Evolutionary conservation across 1,140 invertebrate genomes (phyloP), one percentile per base, ranked within the genome.

Genomic region (Lepidurus apus): DNA sequence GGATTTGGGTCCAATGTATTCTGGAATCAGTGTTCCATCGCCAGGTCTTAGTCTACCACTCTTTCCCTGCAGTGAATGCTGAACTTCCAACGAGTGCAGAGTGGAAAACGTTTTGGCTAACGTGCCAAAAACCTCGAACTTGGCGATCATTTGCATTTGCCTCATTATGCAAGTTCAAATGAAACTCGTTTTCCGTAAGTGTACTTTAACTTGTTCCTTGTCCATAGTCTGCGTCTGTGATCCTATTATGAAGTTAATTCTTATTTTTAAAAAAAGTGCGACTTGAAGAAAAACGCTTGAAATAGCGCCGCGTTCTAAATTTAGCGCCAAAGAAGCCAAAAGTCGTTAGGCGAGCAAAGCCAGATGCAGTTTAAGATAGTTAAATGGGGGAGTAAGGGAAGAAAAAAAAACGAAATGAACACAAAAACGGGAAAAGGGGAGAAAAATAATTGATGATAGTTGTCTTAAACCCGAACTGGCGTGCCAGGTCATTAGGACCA

Each of bases 281-380:
- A 65, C 17, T 65, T 21, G 53, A 65, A 13, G 21, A 65, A 65
- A 65, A 65, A 65, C 53, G 17, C 53, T 65, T 65, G 53, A 65
- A 65, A 65, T 65, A 65, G 53, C 21, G 53, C 53, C 53, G 53
- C 8, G 53, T 11, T n/a, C 53, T 65, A 65, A 65, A 13, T 65
- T 65, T 65, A 65, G 53, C 53, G 0, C 17, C 17, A 1, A 21
- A 65, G 53, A 65, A 21, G 7, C 53, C 17, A 65, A 65, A 65
- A 65, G 53, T 21, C 21, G 9, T 65, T 65, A 65, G 21, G 53
- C 17, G 53, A 65, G 53, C 53, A 65, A 65, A 65, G 53, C 53
- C 53, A 65, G n/a, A 65, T 65, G 53, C 53, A 65, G 53, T 65
- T 65, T 65, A 65, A 65, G 53, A 65, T 65, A 65, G 53, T 65